These are phyloP conservation scores for Matsumurasca onukii DNA, from an alignment of 1,140 invertebrate genomes.

Conservation along the genomic window DNA sequence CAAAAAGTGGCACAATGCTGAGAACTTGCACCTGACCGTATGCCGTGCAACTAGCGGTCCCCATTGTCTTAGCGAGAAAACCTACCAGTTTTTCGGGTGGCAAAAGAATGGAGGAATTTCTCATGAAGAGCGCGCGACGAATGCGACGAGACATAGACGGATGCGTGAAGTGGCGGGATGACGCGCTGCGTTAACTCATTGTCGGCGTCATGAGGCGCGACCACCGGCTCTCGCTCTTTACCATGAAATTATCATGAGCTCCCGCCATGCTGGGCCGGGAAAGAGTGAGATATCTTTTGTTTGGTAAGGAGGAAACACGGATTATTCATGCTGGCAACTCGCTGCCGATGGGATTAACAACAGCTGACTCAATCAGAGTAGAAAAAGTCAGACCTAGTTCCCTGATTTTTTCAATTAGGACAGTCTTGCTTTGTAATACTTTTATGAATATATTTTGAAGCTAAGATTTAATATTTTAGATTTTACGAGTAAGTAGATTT, in stretches of 20 bases:
- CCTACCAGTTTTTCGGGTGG: constrained; percentile 3
- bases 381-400: too few relatives aligned
- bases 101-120: constrained; percentile 20
- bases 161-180: constrained; percentile 1
- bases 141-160: constrained; percentile 16
- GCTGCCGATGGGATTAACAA: background rate
- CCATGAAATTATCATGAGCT: constrained; percentile 25
- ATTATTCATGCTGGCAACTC: background rate
- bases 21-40: background rate
- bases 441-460: too few relatives aligned
- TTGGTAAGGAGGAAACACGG: constrained; percentile 18
- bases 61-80: constrained; percentile 19
- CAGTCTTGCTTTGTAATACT: too few relatives aligned
- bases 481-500: too few relatives aligned
- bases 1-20: background rate
- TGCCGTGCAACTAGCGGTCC: background rate
- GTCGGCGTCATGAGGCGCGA: background rate
- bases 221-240: background rate
- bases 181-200: constrained; percentile 6
- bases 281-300: constrained; percentile 21
- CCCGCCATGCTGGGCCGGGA: background rate
- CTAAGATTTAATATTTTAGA: too few relatives aligned
- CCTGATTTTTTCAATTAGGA: too few relatives aligned
- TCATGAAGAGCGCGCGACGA: constrained; percentile 7
- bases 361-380: constrained; percentile 18